Conservation (phyloP, 2,797 vertebrate genomes). For the Pseudopleuronectes americanus region DNA sequence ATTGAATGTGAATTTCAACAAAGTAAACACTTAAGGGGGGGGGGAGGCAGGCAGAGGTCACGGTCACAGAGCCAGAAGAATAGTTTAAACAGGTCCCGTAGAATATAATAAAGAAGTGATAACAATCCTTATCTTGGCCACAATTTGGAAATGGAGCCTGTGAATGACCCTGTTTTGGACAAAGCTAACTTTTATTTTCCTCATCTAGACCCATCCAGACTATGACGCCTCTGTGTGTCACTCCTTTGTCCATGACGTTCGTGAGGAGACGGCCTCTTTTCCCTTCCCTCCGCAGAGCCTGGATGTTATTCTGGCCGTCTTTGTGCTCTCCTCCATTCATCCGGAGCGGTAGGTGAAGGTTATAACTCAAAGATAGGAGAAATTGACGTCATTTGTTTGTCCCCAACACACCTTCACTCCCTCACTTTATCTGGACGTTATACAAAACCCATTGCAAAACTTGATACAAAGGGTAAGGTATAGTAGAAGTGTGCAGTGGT, state of each 20-base stretch:
- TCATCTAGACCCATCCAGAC: constrained; percentile 84
- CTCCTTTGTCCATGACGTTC: constrained; percentile 91
- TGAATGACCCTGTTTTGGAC: constrained; percentile 1
- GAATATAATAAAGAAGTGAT: constrained; percentile 8
- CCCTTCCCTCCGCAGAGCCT: constrained; percentile 90
- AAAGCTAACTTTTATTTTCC: constrained; percentile 27
- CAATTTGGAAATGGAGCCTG: not conserved
- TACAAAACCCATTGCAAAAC: constrained; percentile 3
- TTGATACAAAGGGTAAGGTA: no score
- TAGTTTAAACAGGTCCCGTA: not conserved
- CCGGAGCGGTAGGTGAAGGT: constrained; percentile 89
- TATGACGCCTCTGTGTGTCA: constrained; percentile 85
- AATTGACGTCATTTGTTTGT: constrained; percentile 71
- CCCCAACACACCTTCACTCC: constrained; percentile 17
- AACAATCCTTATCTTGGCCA: not conserved
- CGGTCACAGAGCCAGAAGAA: not conserved
- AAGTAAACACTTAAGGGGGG: not conserved
- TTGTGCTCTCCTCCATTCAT: constrained; percentile 94
- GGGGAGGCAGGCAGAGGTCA: not conserved
- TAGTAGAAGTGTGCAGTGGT: no score
- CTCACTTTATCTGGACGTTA: constrained; percentile 25
- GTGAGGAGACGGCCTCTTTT: constrained; percentile 84
- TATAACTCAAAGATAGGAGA: constrained; percentile 72
- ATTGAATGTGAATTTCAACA: not conserved
- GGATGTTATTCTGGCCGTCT: constrained; percentile 90